phyloP scores from a whole-genome alignment of 2,797 vertebrate species.

The Melopsittacus undulatus region DNA sequence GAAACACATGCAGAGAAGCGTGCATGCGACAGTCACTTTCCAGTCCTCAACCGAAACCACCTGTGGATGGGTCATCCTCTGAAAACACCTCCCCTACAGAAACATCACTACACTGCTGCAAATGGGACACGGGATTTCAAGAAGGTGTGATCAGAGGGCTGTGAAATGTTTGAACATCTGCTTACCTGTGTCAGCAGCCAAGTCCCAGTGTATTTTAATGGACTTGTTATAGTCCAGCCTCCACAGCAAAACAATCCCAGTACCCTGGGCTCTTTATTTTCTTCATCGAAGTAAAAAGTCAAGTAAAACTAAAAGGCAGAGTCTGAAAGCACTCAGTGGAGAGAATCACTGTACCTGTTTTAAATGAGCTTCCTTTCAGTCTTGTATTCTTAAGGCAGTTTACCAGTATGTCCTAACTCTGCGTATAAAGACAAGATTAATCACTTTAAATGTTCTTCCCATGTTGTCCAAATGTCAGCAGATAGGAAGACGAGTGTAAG shows the following conservation, averaged over 20 bases:
- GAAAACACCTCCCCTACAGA: not conserved
- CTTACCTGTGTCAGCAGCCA: not conserved
- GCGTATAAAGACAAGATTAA: not conserved
- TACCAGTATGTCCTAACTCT: not conserved
- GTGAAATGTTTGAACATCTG: not conserved
- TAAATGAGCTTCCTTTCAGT: not conserved
- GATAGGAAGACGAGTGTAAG: not conserved
- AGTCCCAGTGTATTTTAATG: not conserved
- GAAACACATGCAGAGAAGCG: not conserved
- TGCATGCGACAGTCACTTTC: not conserved
- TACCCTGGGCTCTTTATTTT: not conserved
- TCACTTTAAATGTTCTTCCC: not conserved
- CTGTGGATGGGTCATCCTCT: not conserved
- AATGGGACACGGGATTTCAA: not conserved
- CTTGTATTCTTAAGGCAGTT: not conserved
- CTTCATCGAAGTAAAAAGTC: not conserved
- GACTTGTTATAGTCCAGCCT: not conserved
- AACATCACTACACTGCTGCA: not conserved
- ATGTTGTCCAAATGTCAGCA: not conserved
- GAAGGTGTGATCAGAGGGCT: not conserved
- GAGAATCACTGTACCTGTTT: not conserved
- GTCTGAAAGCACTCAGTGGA: not conserved
- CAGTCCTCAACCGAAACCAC: not conserved
- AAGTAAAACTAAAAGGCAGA: not conserved
- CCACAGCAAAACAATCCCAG: not conserved